Evolutionary conservation across 2,888 invertebrate genomes (phyloP), one percentile per base, ranked within the genome.

Genomic region (Eristalinus aeneus): DNA sequence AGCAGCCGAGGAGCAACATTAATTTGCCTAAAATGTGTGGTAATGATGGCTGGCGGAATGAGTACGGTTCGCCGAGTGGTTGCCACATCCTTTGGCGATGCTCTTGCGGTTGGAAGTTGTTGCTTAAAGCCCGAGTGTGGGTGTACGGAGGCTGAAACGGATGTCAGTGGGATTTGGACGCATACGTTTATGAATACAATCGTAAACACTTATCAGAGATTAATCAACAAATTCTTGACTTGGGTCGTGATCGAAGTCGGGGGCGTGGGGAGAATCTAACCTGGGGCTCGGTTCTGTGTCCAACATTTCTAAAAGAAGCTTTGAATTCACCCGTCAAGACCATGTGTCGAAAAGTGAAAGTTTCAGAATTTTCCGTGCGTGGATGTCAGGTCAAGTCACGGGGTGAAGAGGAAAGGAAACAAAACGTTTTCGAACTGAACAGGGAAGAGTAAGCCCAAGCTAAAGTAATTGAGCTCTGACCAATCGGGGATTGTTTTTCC

Each of bases 21-120:
- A 77, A 77, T 77, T 69, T 68, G 69, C 61, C 53, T 69, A 54
- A 77, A 77, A 77, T 69, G 76, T 69, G 76, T 54, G 68, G 76
- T 69, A 69, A 77, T 77, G 76, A 77, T 36, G 63, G 61, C 63
- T 63, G 34, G 10, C 54, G 69, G 32, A 31, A 54, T 69, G 68
- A 65, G 46, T 64, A 39, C 39, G 64, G 65, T 71, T 60, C 39
- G 31, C 34, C 58, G 22, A 39, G 56, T 39, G 16, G 23, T n/a
- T 22, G 60, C 61, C 32, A 32, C 32, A 61, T 31, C 61, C 32
- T 61, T 56, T 56, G 20, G 56, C 56, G n/a, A 46, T 46, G 39
- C 39, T n/a, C n/a, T n/a, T 46, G 39, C 39, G 39, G 39, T 5
- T 6, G 27, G 2, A 46, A 46, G 39, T 46, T 46, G n/a, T 46